Conservation (phyloP, 2,797 vertebrate genomes). For the Merluccius polli region DNA sequence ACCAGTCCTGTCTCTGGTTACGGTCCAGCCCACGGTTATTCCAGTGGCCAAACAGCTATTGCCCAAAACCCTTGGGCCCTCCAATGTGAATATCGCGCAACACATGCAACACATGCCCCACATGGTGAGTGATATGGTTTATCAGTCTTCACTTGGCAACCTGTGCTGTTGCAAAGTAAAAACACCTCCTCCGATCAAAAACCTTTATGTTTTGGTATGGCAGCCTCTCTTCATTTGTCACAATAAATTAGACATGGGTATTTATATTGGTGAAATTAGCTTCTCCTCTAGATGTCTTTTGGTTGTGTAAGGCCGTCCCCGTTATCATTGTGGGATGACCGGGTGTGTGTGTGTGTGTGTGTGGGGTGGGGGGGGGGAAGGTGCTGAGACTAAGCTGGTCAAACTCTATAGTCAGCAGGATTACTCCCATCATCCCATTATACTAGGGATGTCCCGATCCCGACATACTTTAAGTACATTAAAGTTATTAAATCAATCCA, state of each 20-base stretch:
- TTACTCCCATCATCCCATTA: slow-evolving; percentile 75
- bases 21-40: slow-evolving; percentile 87
- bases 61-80: slow-evolving; percentile 98
- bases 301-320: slow-evolving; percentile 60
- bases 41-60: slow-evolving; percentile 94
- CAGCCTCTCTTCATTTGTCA: neutral
- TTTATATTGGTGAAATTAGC: slow-evolving; percentile 3
- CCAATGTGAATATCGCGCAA: slow-evolving; percentile 94
- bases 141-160: neutral
- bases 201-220: no score
- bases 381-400: slow-evolving; percentile 66
- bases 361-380: slow-evolving; percentile 30
- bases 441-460: no score
- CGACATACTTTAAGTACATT: no score
- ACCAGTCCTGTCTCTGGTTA: slow-evolving; percentile 95
- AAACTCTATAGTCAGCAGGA: slow-evolving; percentile 72
- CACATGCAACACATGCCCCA: slow-evolving; percentile 84
- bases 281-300: slow-evolving; percentile 31
- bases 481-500: no score
- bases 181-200: neutral
- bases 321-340: slow-evolving; percentile 71
- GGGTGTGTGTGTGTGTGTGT: slow-evolving; percentile 49
- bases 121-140: slow-evolving; percentile 83
- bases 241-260: neutral
- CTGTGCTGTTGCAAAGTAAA: neutral